phyloP scores from a whole-genome alignment of 1,140 invertebrate genomes.

The Philaenus spumarius region DNA sequence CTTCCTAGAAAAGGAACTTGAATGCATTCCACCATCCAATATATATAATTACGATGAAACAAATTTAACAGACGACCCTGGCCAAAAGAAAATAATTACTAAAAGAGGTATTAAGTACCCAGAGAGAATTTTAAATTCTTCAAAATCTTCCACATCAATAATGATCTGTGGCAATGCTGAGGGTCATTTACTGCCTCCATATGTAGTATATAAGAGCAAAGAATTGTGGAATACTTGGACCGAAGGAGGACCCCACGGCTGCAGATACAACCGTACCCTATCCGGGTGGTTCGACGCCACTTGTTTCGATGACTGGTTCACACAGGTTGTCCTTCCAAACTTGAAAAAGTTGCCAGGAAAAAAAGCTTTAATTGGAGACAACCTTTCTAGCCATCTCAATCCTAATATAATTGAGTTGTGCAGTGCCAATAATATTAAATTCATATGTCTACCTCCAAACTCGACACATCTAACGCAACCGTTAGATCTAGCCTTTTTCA shows the following conservation, averaged over 20 bases:
- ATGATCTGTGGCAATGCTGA: slow-evolving; percentile 32
- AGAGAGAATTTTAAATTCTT: slow-evolving; percentile 27
- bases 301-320: slow-evolving; percentile 39
- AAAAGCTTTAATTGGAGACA: no score
- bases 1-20: slow-evolving; percentile 28
- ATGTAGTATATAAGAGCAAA: slow-evolving; percentile 33
- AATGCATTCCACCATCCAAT: slow-evolving; percentile 29
- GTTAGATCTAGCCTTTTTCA: slow-evolving; percentile 37
- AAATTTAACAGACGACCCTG: slow-evolving; percentile 30
- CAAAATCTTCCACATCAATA: slow-evolving; percentile 26
- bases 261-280: slow-evolving; percentile 35
- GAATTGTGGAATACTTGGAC: slow-evolving; percentile 36
- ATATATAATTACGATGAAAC: slow-evolving; percentile 30
- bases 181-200: slow-evolving; percentile 27
- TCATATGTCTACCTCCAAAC: slow-evolving; percentile 32
- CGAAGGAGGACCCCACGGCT: slow-evolving; percentile 30
- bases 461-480: slow-evolving; percentile 37
- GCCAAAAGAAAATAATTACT: slow-evolving; percentile 24
- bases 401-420: slow-evolving; percentile 33
- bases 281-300: slow-evolving; percentile 35
- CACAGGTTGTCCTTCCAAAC: slow-evolving; percentile 27
- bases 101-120: slow-evolving; percentile 31
- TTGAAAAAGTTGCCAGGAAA: slow-evolving; percentile 27
- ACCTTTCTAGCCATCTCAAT: slow-evolving; percentile 37
- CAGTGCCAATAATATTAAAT: slow-evolving; percentile 34